Percentiles rank a stretch among this genome's conserved stretches.
Evolutionary conservation across 2,113 vertebrate species (phyloP).

Genomic region (Plotosus lineatus): DNA sequence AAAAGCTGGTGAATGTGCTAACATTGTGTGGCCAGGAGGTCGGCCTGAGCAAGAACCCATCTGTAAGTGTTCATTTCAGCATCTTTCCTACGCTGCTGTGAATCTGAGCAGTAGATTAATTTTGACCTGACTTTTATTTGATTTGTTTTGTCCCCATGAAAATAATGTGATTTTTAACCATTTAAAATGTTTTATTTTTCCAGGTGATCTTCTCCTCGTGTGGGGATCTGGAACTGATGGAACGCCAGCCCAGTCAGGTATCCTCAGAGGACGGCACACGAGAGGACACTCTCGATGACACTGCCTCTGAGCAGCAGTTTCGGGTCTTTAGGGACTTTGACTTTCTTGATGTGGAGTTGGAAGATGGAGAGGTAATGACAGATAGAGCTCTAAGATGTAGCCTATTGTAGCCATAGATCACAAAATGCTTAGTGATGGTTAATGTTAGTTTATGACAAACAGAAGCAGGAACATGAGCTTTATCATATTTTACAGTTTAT

Average conservation of each 20-base stretch:
- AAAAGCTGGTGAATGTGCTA: conserved; percentile 95
- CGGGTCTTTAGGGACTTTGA: conserved; percentile 97
- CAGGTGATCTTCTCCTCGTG: conserved; percentile 99
- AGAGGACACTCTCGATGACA: conserved; percentile 94
- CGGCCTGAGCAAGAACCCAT: conserved; percentile 96
- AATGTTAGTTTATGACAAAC: conserved; percentile 1
- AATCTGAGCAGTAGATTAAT: neutral
- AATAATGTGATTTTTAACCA: neutral
- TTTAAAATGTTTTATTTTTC: neutral
- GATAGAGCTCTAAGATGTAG: neutral
- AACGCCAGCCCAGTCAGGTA: conserved; percentile 91
- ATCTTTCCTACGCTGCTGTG: neutral
- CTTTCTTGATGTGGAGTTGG: conserved; percentile 97
- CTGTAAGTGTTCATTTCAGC: conserved; percentile 75
- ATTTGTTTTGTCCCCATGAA: neutral
- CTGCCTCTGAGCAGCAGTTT: conserved; percentile 97
- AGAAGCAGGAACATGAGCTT: neutral
- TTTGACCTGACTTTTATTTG: no score
- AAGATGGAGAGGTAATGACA: conserved; percentile 91
- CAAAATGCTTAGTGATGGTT: neutral
- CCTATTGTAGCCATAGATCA: neutral
- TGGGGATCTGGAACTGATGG: conserved; percentile 95
- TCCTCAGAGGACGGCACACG: conserved; percentile 92
- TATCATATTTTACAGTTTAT: neutral
- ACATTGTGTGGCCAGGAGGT: conserved; percentile 97